Percentiles rank a stretch among this genome's conserved stretches.
Evolutionary conservation across 2,113 vertebrate genomes (phyloP).

Genomic region (Lates calcarifer): DNA sequence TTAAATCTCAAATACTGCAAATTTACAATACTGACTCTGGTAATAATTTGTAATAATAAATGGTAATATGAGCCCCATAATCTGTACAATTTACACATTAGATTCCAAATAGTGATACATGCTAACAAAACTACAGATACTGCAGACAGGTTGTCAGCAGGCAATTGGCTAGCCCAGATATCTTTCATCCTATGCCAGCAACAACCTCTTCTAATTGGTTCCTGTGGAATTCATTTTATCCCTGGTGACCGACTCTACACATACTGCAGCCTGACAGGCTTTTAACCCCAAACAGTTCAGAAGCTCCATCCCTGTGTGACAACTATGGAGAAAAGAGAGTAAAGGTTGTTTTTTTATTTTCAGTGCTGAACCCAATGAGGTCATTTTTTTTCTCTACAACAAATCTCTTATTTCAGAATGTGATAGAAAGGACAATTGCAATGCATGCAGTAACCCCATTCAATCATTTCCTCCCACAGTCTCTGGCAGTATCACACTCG

Average conservation of each 20-base stretch:
- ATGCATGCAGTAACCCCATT: neutral
- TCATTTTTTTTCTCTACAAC: conserved; percentile 12
- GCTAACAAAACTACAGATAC: conserved; percentile 45
- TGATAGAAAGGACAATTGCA: neutral
- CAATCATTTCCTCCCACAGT: conserved; percentile 5
- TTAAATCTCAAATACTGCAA: neutral
- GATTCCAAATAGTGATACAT: conserved; percentile 32
- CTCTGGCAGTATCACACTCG: neutral
- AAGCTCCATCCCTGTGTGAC: conserved; percentile 40
- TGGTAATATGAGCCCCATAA: neutral
- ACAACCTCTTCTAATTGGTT: conserved; percentile 80
- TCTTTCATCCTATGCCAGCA: conserved; percentile 69
- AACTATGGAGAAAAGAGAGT: conserved; percentile 13
- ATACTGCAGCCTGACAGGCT: conserved; percentile 60
- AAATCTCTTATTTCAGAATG: conserved; percentile 28
- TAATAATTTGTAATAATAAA: neutral
- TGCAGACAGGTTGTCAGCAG: conserved; percentile 63
- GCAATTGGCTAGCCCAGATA: conserved; percentile 64
- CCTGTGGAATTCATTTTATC: conserved; percentile 78
- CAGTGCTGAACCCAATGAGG: conserved; percentile 16
- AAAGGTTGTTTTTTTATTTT: conserved; percentile 9
- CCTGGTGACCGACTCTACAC: conserved; percentile 62
- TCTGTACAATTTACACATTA: neutral
- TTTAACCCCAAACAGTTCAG: conserved; percentile 74
- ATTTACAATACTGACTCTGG: neutral